Evolutionary conservation across 2,888 invertebrate genomes (phyloP).

Genomic region (Heliconius cydno): DNA sequence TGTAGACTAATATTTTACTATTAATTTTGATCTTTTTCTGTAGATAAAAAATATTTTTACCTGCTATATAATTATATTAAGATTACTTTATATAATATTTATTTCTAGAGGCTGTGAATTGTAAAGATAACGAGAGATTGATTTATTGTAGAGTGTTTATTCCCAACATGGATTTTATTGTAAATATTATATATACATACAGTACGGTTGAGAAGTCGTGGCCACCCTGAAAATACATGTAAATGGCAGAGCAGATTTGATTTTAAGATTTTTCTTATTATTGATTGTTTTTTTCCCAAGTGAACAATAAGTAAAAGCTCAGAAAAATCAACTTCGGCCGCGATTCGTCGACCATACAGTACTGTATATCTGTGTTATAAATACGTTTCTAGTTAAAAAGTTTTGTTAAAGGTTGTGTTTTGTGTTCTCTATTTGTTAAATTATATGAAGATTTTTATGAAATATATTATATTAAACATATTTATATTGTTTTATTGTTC

Average conservation of each 20-base stretch:
- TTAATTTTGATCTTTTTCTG: background rate
- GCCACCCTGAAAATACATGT: background rate
- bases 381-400: conserved; percentile 12
- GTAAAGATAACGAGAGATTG: conserved; percentile 9
- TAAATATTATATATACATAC: background rate
- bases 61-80: background rate
- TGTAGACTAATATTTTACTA: background rate
- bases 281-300: background rate
- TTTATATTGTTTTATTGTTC: conserved; percentile 2
- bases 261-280: background rate
- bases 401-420: conserved; percentile 39
- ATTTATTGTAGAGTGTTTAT: conserved; percentile 18
- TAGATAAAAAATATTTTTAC: background rate
- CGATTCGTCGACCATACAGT: background rate
- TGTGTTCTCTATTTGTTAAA: conserved; percentile 33
- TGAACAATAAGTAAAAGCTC: background rate
- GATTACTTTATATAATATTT: background rate
- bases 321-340: background rate
- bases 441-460: conserved; percentile 4
- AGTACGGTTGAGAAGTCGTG: background rate
- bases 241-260: background rate
- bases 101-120: conserved; percentile 24
- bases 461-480: conserved; percentile 29
- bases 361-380: background rate
- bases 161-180: conserved; percentile 27